These are phyloP conservation scores for Drosophila prolongata DNA, from an alignment of 2,888 invertebrate genomes.

Conservation along the genomic window DNA sequence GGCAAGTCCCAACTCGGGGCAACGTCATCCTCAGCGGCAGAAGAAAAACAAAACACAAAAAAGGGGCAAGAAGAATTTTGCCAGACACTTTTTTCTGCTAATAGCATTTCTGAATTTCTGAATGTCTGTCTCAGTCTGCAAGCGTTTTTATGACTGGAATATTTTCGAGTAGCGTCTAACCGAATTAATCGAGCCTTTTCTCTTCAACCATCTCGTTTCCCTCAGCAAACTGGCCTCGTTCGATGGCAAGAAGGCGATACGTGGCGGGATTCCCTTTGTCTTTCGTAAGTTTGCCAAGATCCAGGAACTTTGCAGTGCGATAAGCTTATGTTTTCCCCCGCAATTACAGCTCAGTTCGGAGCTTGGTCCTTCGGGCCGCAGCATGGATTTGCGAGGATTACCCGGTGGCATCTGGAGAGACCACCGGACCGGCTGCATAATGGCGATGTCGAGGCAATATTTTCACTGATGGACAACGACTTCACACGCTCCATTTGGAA, in stretches of 20 bases:
- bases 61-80: slow-evolving; percentile 59
- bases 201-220: slow-evolving; percentile 20
- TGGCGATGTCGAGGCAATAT: slow-evolving; percentile 96
- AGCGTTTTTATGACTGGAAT: slow-evolving; percentile 66
- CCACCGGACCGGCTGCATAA: slow-evolving; percentile 94
- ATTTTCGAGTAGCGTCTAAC: slow-evolving; percentile 44
- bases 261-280: slow-evolving; percentile 98
- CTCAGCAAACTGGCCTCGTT: slow-evolving; percentile 96
- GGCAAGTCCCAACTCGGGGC: slow-evolving; percentile 35
- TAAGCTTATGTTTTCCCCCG: not conserved
- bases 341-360: slow-evolving; percentile 93
- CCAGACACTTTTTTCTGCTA: slow-evolving; percentile 74
- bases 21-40: slow-evolving; percentile 34
- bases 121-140: slow-evolving; percentile 70
- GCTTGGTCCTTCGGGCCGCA: slow-evolving; percentile 97
- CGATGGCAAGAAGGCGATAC: slow-evolving; percentile 97
- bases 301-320: not conserved
- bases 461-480: slow-evolving; percentile 96
- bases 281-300: slow-evolving; percentile 92
- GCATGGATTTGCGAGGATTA: slow-evolving; percentile 97
- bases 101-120: slow-evolving; percentile 70
- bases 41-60: slow-evolving; percentile 48
- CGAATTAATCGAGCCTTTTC: slow-evolving; percentile 48
- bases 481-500: slow-evolving; percentile 98
- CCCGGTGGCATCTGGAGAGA: slow-evolving; percentile 95